Percentiles rank a stretch among this genome's conserved stretches.
phyloP scores from a whole-genome alignment of 2,113 vertebrate genomes.

The Apodemus sylvaticus region DNA sequence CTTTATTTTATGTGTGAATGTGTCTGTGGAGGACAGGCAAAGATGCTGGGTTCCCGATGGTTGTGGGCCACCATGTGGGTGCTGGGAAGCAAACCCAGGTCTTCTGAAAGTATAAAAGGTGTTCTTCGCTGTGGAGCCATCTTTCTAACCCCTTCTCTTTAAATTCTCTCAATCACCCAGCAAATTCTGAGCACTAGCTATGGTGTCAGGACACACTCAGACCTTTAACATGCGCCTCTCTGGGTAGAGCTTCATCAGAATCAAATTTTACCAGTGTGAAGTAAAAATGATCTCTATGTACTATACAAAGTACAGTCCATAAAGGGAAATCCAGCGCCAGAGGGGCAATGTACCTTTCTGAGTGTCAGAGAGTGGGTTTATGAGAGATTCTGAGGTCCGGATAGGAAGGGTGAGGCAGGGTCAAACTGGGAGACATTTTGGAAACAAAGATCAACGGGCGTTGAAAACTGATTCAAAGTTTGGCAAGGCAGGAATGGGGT shows the following conservation, averaged over 20 bases:
- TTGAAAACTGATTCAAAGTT: not conserved
- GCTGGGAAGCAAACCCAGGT: not conserved
- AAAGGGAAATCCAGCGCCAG: not conserved
- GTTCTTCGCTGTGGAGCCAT: not conserved
- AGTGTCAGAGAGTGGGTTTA: not conserved
- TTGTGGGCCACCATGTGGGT: not conserved
- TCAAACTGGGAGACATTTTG: not conserved
- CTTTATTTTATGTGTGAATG: not conserved
- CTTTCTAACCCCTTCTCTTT: not conserved
- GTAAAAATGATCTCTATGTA: not conserved
- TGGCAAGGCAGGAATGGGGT: not conserved
- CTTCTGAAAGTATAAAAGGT: not conserved
- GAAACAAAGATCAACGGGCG: not conserved
- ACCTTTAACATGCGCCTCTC: not conserved
- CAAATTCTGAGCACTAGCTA: not conserved
- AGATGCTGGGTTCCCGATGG: too few relatives aligned
- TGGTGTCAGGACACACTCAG: not conserved
- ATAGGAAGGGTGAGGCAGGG: not conserved
- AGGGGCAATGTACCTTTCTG: not conserved
- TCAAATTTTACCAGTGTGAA: not conserved
- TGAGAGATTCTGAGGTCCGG: not conserved
- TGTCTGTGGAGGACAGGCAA: not conserved
- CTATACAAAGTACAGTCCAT: not conserved
- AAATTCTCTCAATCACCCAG: constrained; percentile 15
- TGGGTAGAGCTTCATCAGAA: not conserved